Base-by-base conservation (phyloP, 1,140 invertebrate genomes). In the Heliconius congener region DNA sequence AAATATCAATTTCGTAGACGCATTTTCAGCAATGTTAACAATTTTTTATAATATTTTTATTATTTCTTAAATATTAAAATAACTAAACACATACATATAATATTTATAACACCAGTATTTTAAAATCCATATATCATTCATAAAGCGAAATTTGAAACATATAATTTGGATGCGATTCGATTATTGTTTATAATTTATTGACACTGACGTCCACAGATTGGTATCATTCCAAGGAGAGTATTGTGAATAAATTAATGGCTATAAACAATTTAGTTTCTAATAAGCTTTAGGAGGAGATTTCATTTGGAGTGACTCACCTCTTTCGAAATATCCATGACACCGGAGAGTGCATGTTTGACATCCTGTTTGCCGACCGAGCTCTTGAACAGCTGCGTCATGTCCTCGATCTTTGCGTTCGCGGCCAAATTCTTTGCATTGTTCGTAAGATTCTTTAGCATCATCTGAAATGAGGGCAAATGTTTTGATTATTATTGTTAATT, bases 361-460 rank as follows among this genome's bases (percentile, higher is more conserved):
- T 99, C 97, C 88, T 98, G 98, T 90, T 98, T 98, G 9, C 98
- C 98, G 50, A 97, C 97, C 94, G 99, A 98, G 88, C 98, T 98
- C 91, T 99, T 98, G 92, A 99, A 98, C 34, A 99, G 87, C 85
- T 98, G 96, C 60, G 98, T 98, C 97, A 99, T 98, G 87, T 99
- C 99, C 94, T 99, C 98, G 74, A 99, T 99, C 95, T 99, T 99
- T 1, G 98, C 98, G 93, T 99, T 99, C 1, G 98, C 98, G n/a
- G 98, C 98, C 71, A 99, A 95, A 89, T 98, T 98, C 93, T 99
- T 99, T 0, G 98, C 98, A 94, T 99, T 99, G 87, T 99, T 98
- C 3, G 98, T 99, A 34, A 99, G 94, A 93, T 98, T 98, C 90
- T 99, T 99, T 90, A 99, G 96, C 96, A 99, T 98, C 97, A 98